Evolutionary conservation across 53 echinoderm and acorn worm species (phyloP).

Genomic region (Echinarachnius parma): DNA sequence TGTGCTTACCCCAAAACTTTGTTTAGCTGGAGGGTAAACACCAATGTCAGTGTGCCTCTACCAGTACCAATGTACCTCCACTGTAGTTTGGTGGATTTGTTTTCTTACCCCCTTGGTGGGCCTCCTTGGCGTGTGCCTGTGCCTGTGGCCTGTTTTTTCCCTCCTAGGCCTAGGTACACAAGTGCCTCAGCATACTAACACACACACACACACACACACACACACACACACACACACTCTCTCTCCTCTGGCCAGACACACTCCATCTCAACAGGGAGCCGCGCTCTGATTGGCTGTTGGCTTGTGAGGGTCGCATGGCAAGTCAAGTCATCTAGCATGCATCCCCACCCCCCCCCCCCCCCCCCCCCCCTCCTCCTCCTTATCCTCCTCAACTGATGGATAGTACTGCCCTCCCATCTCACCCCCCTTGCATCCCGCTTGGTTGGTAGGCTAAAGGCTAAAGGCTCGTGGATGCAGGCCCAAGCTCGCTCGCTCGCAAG

Average conservation of each 20-base stretch:
- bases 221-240: background rate
- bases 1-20: conserved; percentile 22
- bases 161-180: background rate
- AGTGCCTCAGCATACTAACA: too few species aligned
- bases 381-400: too few species aligned
- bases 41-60: too few species aligned
- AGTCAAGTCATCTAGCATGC: too few species aligned
- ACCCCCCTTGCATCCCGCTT: background rate
- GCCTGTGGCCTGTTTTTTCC: conserved; percentile 2
- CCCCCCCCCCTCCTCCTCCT: background rate
- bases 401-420: too few species aligned
- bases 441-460: conserved; percentile 24
- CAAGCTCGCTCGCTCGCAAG: conserved; percentile 43
- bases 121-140: conserved; percentile 28
- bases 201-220: conserved; percentile 1
- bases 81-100: conserved; percentile 21
- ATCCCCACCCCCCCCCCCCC: background rate
- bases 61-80: too few species aligned
- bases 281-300: conserved; percentile 27
- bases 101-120: conserved; percentile 49
- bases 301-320: conserved; percentile 20
- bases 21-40: conserved; percentile 27
- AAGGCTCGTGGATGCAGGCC: conserved; percentile 18
- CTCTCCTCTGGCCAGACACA: conserved; percentile 15
- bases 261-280: conserved; percentile 18